These are phyloP conservation scores for Chionomys nivalis DNA, from an alignment of 2,113 vertebrate genomes.

Conservation along the genomic window DNA sequence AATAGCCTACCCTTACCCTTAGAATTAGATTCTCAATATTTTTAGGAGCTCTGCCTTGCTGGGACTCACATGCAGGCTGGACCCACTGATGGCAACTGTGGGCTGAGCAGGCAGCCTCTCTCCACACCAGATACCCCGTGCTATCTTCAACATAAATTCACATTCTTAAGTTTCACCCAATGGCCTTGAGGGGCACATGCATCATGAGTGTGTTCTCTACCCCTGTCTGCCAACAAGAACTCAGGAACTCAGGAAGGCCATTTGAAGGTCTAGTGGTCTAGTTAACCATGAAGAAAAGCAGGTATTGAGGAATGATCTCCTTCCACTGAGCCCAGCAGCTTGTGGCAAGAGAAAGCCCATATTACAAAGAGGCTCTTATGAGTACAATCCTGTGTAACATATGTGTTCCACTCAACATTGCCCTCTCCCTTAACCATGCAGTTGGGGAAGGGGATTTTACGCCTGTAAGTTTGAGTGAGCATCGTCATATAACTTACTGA, in stretches of 20 bases:
- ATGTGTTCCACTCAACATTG: neutral
- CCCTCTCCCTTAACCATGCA: neutral
- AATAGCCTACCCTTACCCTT: neutral
- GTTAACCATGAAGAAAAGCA: slow-evolving; percentile 28
- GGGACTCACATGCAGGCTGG: accelerated
- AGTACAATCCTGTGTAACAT: neutral
- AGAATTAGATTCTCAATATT: no score
- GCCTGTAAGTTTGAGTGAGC: neutral
- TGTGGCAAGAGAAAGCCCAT: neutral
- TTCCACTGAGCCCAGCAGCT: neutral
- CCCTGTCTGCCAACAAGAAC: neutral
- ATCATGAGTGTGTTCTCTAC: neutral
- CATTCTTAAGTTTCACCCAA: neutral
- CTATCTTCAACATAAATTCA: neutral
- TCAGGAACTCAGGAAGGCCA: slow-evolving; percentile 28
- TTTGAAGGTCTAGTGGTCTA: slow-evolving; percentile 29
- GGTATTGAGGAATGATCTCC: slow-evolving; percentile 11
- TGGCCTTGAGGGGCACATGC: neutral
- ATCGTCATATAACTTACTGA: neutral
- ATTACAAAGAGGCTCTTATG: neutral
- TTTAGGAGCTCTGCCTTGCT: neutral
- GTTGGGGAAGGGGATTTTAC: neutral
- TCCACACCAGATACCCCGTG: neutral
- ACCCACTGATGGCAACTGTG: neutral
- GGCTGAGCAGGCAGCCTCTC: neutral